These are phyloP conservation scores for Sebastes flavidus DNA, from an alignment of 2,797 vertebrate genomes.

Conservation along the genomic window DNA sequence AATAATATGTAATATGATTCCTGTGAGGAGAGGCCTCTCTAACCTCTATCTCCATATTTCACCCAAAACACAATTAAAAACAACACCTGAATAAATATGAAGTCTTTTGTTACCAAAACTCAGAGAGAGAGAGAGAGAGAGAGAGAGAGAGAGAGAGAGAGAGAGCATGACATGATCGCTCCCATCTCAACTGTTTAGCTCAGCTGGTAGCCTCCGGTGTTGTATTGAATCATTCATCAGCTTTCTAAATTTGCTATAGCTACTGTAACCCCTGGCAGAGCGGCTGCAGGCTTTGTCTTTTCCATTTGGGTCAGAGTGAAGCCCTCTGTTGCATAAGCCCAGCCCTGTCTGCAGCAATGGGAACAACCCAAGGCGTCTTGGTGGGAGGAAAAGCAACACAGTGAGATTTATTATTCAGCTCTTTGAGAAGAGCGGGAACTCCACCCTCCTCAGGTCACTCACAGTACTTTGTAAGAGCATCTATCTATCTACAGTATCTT, in stretches of 20 bases:
- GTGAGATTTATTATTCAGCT: conserved; percentile 21
- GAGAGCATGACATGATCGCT: neutral
- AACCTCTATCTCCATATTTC: neutral
- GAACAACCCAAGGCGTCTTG: neutral
- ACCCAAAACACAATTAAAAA: neutral
- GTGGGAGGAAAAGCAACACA: neutral
- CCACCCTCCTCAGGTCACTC: neutral
- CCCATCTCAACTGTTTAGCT: conserved; percentile 14
- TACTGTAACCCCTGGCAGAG: conserved; percentile 33
- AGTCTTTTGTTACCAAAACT: neutral
- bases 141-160: too few relatives aligned
- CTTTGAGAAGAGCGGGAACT: neutral
- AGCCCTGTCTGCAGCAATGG: neutral
- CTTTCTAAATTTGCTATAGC: conserved; percentile 49
- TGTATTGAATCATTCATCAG: conserved; percentile 64
- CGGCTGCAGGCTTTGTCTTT: conserved; percentile 56
- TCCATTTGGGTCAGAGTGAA: conserved; percentile 66
- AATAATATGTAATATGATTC: neutral
- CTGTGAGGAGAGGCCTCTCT: neutral
- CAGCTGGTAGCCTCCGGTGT: conserved; percentile 36
- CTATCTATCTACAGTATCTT: neutral
- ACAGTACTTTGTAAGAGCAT: neutral
- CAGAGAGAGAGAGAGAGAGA: neutral
- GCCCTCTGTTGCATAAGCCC: conserved; percentile 48
- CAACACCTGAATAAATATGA: neutral